Conservation (phyloP, 2,797 vertebrate species). For the Melanotaenia nigrans region DNA sequence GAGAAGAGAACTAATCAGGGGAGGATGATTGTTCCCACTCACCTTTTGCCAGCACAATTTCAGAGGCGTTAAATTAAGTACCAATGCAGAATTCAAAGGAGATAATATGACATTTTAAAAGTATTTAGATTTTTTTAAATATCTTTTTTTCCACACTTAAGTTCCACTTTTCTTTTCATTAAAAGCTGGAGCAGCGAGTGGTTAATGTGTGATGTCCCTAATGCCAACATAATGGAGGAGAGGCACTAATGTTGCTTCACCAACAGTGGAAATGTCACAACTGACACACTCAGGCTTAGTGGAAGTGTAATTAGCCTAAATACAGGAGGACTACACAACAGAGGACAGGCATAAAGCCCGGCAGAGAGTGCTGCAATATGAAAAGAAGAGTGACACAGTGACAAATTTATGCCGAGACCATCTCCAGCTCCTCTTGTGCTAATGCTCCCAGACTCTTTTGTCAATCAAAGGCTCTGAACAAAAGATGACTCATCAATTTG, state of each 20-base stretch:
- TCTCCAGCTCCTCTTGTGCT: constrained; percentile 29
- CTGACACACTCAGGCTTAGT: constrained; percentile 47
- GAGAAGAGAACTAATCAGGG: constrained; percentile 64
- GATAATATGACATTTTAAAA: constrained; percentile 45
- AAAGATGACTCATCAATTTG: constrained; percentile 74
- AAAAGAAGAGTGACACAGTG: constrained; percentile 40
- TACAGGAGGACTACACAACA: constrained; percentile 27
- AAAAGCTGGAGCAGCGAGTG: constrained; percentile 54
- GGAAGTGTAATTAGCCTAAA: constrained; percentile 65
- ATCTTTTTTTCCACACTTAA: neutral
- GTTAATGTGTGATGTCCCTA: constrained; percentile 52
- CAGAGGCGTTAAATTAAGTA: constrained; percentile 57
- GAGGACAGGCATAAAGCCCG: constrained; percentile 23
- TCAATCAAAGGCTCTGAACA: constrained; percentile 59
- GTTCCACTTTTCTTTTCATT: neutral
- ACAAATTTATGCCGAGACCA: constrained; percentile 44
- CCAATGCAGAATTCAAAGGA: constrained; percentile 53
- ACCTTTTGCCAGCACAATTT: constrained; percentile 60
- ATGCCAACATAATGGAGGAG: constrained; percentile 56
- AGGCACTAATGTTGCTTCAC: constrained; percentile 51
- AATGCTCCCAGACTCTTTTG: constrained; percentile 47
- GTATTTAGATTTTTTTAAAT: constrained; percentile 14
- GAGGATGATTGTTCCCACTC: constrained; percentile 67
- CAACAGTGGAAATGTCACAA: constrained; percentile 65
- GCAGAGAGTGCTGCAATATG: constrained; percentile 18